phyloP scores from a whole-genome alignment of 1,140 invertebrate genomes.

The Bombus pyrosoma region DNA sequence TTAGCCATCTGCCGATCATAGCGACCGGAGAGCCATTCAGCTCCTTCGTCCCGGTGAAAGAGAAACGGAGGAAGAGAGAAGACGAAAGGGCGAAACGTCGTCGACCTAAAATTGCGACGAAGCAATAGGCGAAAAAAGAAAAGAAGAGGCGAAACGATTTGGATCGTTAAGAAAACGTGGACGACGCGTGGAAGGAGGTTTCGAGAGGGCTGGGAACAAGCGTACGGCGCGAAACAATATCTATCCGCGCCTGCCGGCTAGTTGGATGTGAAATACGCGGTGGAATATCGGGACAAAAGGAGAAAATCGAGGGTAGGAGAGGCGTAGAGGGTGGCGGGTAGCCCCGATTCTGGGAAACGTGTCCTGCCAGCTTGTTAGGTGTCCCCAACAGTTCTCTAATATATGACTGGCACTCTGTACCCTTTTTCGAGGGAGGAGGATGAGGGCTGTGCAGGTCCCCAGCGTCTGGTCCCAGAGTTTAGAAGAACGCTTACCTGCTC shows the following conservation, averaged over 20 bases:
- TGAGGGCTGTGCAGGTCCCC: constrained; percentile 33
- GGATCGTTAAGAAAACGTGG: background rate
- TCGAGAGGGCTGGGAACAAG: background rate
- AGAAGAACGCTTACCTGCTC: constrained; percentile 59
- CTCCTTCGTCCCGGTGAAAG: background rate
- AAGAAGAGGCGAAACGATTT: too few species aligned
- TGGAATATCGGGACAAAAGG: constrained; percentile 60
- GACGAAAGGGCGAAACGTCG: background rate
- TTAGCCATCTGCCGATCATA: background rate
- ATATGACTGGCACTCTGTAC: constrained; percentile 76
- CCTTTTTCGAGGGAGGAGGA: constrained; percentile 59
- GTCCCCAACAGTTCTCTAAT: constrained; percentile 79
- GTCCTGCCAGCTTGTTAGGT: constrained; percentile 80
- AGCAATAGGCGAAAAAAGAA: background rate
- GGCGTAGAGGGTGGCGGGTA: constrained; percentile 44
- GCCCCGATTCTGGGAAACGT: constrained; percentile 79
- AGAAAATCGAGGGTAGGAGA: constrained; percentile 38
- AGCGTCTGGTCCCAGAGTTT: constrained; percentile 44
- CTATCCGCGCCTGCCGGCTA: constrained; percentile 38
- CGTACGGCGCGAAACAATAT: constrained; percentile 50
- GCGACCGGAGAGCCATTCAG: background rate
- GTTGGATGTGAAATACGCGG: constrained; percentile 48
- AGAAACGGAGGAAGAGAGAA: background rate
- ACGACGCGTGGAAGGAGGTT: background rate
- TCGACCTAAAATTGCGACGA: background rate